Evolutionary conservation across 2,113 vertebrate species (phyloP).

Genomic region (Marcusenius ussheri): DNA sequence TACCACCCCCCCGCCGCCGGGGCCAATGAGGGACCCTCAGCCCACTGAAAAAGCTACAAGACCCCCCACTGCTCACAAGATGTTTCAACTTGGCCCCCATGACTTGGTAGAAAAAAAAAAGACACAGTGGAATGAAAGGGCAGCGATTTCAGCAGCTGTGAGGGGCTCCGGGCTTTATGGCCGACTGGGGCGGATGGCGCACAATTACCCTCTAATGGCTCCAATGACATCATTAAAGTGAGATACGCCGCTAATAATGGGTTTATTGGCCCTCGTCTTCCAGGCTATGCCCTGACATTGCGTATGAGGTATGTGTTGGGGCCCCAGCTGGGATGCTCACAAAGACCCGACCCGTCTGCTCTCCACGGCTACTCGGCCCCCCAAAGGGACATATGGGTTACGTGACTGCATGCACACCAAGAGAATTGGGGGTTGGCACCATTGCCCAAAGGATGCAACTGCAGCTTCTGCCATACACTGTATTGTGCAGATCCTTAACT

Average conservation of each 20-base stretch:
- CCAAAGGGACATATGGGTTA: background rate
- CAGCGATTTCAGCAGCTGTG: slow-evolving; percentile 9
- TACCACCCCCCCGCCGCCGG: background rate
- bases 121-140: background rate
- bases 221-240: slow-evolving; percentile 15
- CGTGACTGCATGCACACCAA: background rate
- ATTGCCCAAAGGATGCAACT: background rate
- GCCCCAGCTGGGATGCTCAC: background rate
- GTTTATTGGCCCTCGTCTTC: slow-evolving; percentile 3
- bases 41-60: slow-evolving; percentile 14
- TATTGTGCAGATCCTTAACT: background rate
- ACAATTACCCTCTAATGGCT: background rate
- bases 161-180: background rate
- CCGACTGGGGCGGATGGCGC: background rate
- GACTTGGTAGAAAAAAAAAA: background rate
- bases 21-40: background rate
- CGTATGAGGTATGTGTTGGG: background rate
- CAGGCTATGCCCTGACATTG: background rate
- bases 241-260: slow-evolving; percentile 6
- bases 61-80: slow-evolving; percentile 16
- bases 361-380: background rate
- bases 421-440: background rate
- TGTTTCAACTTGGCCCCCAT: slow-evolving; percentile 17
- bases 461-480: too few species aligned
- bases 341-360: background rate